A percentile compares a stretch with the other conserved stretches of the same genome.
These are phyloP conservation scores for Phoebastria nigripes DNA, from an alignment of 2,797 vertebrate species.

Conservation along the genomic window DNA sequence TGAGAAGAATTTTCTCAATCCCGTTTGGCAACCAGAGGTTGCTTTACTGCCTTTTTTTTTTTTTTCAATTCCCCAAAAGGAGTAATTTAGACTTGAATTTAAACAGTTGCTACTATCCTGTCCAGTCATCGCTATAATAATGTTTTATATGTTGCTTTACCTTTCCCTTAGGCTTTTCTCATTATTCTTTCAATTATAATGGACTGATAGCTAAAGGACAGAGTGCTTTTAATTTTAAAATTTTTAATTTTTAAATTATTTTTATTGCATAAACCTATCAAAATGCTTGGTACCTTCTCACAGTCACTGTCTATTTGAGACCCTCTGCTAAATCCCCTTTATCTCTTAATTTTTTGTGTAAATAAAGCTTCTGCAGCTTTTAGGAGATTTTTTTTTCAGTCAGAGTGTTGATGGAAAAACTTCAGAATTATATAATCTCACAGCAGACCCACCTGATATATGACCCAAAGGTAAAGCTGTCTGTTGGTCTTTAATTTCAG, in stretches of 20 bases:
- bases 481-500: background rate
- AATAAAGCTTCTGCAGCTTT: background rate
- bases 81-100: fast-evolving
- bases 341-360: background rate
- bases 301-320: background rate
- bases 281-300: background rate
- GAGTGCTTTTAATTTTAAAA: background rate
- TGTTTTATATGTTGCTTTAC: background rate
- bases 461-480: background rate
- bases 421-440: background rate
- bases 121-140: fast-evolving
- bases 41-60: too few species aligned
- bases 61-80: background rate
- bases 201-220: background rate
- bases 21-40: fast-evolving
- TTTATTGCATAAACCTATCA: background rate
- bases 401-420: background rate
- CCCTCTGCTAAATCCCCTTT: background rate
- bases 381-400: background rate
- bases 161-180: background rate
- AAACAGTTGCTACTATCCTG: fast-evolving
- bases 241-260: background rate
- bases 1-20: fast-evolving
- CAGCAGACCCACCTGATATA: background rate
- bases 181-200: background rate